phyloP scores from a whole-genome alignment of 1,140 invertebrate genomes.

The Heliconius nattereri region DNA sequence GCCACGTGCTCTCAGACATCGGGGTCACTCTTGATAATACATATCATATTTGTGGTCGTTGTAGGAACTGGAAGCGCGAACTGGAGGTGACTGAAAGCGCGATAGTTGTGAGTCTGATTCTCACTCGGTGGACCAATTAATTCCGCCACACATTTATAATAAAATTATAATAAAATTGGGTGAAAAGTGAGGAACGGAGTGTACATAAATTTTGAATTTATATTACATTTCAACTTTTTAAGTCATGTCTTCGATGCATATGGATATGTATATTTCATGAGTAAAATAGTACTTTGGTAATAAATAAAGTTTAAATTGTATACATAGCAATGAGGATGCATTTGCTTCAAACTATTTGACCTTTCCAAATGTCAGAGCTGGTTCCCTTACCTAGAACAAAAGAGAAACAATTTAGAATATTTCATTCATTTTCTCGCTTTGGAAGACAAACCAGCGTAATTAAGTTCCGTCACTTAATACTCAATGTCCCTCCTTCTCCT shows the following conservation, averaged over 20 bases:
- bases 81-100: too few relatives aligned
- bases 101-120: too few relatives aligned
- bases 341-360: slow-evolving; percentile 15
- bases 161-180: too few relatives aligned
- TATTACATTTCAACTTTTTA: too few relatives aligned
- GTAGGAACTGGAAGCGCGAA: too few relatives aligned
- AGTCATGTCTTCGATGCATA: background rate
- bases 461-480: too few relatives aligned
- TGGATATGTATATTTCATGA: background rate
- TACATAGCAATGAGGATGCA: background rate
- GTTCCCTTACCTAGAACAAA: slow-evolving; percentile 24
- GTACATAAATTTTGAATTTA: too few relatives aligned
- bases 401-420: background rate
- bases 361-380: slow-evolving; percentile 24
- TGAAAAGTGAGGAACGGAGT: too few relatives aligned
- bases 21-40: background rate
- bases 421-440: background rate
- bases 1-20: background rate
- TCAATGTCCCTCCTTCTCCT: too few relatives aligned
- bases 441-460: too few relatives aligned
- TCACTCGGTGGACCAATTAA: too few relatives aligned
- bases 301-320: slow-evolving; percentile 4
- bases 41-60: background rate
- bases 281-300: background rate
- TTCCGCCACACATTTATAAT: too few relatives aligned